Percentiles rank a stretch among this genome's conserved stretches.
phyloP scores from a whole-genome alignment of 2,888 invertebrate genomes.

The Pandemis cinnamomeana region DNA sequence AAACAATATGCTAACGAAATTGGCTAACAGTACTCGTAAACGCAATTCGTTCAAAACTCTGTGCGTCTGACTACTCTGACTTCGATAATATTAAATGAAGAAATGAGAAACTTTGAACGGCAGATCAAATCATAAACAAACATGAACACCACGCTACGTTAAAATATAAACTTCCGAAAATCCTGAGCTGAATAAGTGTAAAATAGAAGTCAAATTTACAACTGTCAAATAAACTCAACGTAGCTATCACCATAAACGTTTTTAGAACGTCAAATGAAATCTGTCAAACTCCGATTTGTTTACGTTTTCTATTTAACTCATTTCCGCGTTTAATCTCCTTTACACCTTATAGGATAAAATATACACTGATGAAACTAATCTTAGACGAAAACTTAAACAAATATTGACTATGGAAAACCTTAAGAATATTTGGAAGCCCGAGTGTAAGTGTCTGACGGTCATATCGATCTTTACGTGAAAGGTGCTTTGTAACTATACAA shows the following conservation, averaged over 20 bases:
- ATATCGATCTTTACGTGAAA: constrained; percentile 35
- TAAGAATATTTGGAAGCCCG: constrained; percentile 81
- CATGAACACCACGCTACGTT: too few relatives aligned
- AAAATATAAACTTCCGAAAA: too few relatives aligned
- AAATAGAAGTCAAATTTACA: too few relatives aligned
- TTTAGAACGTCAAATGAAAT: constrained; percentile 26
- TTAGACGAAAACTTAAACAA: constrained; percentile 45
- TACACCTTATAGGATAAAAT: constrained; percentile 54
- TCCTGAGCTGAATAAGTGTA: too few relatives aligned
- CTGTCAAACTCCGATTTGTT: constrained; percentile 56
- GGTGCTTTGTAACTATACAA: constrained; percentile 10
- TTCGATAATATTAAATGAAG: too few relatives aligned
- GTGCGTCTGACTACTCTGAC: not conserved
- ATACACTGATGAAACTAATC: constrained; percentile 49
- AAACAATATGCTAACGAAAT: too few relatives aligned
- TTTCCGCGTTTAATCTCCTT: constrained; percentile 51
- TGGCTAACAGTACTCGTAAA: not conserved
- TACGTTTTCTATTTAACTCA: constrained; percentile 59
- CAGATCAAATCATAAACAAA: too few relatives aligned
- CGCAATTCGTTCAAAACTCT: not conserved
- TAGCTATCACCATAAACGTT: constrained; percentile 27
- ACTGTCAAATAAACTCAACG: not conserved
- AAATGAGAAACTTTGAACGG: too few relatives aligned
- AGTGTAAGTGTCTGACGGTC: constrained; percentile 61
- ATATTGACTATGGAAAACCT: constrained; percentile 72